Evolutionary conservation across 2,797 vertebrate genomes (phyloP), one percentile per base, ranked within the genome.

Genomic region (Karalla daura): DNA sequence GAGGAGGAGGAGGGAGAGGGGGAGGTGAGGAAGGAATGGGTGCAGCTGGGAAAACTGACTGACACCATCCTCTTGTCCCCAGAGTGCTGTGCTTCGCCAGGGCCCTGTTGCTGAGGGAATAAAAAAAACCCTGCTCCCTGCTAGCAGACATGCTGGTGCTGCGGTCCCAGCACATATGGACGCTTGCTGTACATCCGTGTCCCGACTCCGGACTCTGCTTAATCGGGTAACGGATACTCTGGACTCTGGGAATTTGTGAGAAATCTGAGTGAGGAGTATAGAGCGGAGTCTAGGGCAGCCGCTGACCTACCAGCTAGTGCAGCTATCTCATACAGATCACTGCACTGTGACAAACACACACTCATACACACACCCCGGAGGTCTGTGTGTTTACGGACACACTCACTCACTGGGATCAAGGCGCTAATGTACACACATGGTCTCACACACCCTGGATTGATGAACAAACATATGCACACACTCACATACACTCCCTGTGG

Each of bases 381-480:
- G 80, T 84, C 78, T 75, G 37, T 89, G 87, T 86, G 81, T 89
- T 87, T 78, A 87, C 54, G 10, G 70, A 88, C 82, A 87, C 83
- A 87, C 83, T 82, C 82, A 71, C 78, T 81, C 56, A 20, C 63
- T 54, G 64, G 60, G 72, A 86, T 86, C 76, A 82, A 88, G 83
- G 84, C 86, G 74, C 80, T 85, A 84, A 90, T 77, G 74, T 63
- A 86, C 83, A 85, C 86, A 90, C 89, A 86, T 80, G 85, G 76
- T 68, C 78, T 88, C 81, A 85, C 82, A 79, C 83, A 80, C 65
- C 66, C 82, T 83, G 70, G 82, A 83, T 79, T 86, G 87, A 89
- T 78, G 80, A 89, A 76, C 84, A 73, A 84, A 80, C 88, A 90
- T 87, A 89, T 88, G 88, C 80, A 83, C 83, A 83, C 74, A 83